Evolutionary conservation across 2,797 vertebrate species (phyloP), one percentile per base, ranked within the genome.

Genomic region (Urocyon cinereoargenteus): DNA sequence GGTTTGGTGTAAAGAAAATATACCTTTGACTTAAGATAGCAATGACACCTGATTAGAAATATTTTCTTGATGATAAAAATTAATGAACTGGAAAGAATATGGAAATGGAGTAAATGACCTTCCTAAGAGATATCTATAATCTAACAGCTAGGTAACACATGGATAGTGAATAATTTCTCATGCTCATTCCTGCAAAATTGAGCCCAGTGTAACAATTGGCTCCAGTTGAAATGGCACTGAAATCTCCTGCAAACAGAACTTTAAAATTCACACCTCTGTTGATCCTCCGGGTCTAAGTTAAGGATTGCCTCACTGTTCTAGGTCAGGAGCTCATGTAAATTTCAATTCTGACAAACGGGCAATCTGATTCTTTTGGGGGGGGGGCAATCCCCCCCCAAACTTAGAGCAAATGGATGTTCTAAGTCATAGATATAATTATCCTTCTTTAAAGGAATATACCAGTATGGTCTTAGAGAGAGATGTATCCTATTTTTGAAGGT

Each of bases 311-410:
- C n/a, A 4, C 34, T 53, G 16, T 62, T 92, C 0, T 62, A 55
- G 59, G 59, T 82, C 85, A 97, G 40, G n/a, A 96, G 22, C 34
- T 36, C 57, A 89, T 36, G 34, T 12, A 83, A 81, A 73, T 96
- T 88, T 90, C 55, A 62, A 78, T 94, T 72, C 51, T 77, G 64
- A 78, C 36, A 79, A 86, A 73, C 62, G 66, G 72, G 34, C 24
- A 73, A 68, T 64, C 36, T 82, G 62, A 95, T 45, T 78, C 51
- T 84, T 84, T 45, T 45, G 40, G 6, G 40, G 40, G 5, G 40
- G 40, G 40, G 1, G 6, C 6, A 40, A 45, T 45, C 40, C n/a
- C n/a, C n/a, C n/a, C n/a, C n/a, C n/a, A n/a, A n/a, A n/a, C 51
- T 86, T 84, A 82, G 64, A 83, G 26, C 24, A 93, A 78, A 78